Evolutionary conservation across 2,113 vertebrate genomes (phyloP).

Genomic region (Dasyurus viverrinus): DNA sequence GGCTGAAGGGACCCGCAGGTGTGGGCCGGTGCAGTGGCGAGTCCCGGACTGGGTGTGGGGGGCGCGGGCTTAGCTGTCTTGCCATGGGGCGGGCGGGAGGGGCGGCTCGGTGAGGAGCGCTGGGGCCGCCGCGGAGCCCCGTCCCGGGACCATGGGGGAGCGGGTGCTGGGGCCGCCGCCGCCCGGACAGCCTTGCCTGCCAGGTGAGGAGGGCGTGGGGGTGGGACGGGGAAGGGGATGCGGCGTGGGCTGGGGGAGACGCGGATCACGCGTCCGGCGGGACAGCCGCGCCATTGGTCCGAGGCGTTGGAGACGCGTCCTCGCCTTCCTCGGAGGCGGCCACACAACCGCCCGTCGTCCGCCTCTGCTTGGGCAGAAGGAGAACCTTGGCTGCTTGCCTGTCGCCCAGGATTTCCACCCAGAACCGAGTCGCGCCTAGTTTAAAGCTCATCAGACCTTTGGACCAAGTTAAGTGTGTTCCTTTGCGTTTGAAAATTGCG

Average conservation of each 20-base stretch:
- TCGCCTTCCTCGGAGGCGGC: background rate
- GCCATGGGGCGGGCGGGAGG: background rate
- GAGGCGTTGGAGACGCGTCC: background rate
- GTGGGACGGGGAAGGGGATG: no score
- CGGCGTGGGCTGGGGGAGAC: rapidly evolving
- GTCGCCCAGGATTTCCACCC: background rate
- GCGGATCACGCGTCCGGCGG: background rate
- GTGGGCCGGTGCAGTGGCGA: background rate
- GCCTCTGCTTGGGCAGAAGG: background rate
- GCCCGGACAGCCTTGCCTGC: slow-evolving; percentile 54
- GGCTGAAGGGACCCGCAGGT: background rate
- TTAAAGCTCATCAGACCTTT: background rate
- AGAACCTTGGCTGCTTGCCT: background rate
- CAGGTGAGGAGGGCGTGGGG: slow-evolving; percentile 68
- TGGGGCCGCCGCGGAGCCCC: background rate
- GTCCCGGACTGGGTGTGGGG: rapidly evolving
- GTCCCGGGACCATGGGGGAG: slow-evolving; percentile 62
- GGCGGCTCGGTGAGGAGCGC: background rate
- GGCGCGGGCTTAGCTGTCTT: background rate
- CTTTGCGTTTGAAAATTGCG: background rate
- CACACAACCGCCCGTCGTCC: background rate
- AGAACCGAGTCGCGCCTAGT: background rate
- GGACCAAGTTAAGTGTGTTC: background rate
- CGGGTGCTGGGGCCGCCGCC: slow-evolving; percentile 65
- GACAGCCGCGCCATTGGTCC: background rate